Evolutionary conservation across 2,797 vertebrate genomes (phyloP).

Genomic region (Scomberomorus guttatus): DNA sequence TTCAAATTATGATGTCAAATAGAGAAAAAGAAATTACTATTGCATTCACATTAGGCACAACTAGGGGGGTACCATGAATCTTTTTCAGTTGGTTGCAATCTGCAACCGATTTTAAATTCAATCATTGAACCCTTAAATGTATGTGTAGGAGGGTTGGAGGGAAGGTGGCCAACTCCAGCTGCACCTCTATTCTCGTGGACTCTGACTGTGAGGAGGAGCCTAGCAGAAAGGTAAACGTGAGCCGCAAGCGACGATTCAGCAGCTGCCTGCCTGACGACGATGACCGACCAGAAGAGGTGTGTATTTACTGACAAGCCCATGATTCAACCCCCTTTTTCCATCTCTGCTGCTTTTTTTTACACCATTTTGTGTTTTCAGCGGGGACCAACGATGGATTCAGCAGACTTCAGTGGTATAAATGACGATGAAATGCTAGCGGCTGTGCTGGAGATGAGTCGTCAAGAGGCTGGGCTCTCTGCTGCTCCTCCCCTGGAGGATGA

Average conservation of each 20-base stretch:
- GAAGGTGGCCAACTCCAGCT: slow-evolving; percentile 85
- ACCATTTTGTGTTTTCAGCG: slow-evolving; percentile 78
- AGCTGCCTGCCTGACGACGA: slow-evolving; percentile 84
- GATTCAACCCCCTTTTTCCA: background rate
- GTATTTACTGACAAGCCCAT: accelerated
- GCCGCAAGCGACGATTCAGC: slow-evolving; percentile 87
- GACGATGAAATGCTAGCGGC: slow-evolving; percentile 96
- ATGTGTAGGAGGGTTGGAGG: slow-evolving; percentile 88
- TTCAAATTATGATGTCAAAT: background rate
- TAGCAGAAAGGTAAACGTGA: slow-evolving; percentile 83
- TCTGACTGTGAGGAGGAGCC: slow-evolving; percentile 96
- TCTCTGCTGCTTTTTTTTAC: background rate
- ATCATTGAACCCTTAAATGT: background rate
- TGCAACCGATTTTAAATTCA: too few relatives aligned
- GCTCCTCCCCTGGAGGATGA: slow-evolving; percentile 83
- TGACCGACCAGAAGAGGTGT: slow-evolving; percentile 84
- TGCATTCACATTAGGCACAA: background rate
- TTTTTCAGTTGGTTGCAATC: too few relatives aligned
- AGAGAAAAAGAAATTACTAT: background rate
- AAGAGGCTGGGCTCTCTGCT: slow-evolving; percentile 85
- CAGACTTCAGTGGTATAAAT: slow-evolving; percentile 89
- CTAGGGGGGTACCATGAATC: too few relatives aligned
- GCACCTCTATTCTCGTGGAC: slow-evolving; percentile 84
- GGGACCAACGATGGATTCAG: slow-evolving; percentile 78
- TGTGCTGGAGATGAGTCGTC: slow-evolving; percentile 94